Evolutionary conservation across 2,888 invertebrate species (phyloP), one percentile per base, ranked within the genome.

Genomic region (Abrostola tripartita): DNA sequence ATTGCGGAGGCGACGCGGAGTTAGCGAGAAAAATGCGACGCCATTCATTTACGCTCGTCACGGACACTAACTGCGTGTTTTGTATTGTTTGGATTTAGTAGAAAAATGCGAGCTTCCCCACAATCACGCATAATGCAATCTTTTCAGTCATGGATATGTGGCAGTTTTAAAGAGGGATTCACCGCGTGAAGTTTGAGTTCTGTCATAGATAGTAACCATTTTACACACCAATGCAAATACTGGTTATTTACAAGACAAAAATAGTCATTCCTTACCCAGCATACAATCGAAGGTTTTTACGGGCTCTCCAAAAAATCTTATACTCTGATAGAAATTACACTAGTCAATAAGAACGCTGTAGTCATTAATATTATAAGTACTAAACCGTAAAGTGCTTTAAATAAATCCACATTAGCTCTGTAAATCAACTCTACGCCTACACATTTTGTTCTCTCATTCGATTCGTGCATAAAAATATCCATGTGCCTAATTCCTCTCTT

Each of bases 1-100:
- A 93, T 91, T 88, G 87, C 86, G 77, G 79, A 88, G 86, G 88
- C 88, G 89, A 89, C 89, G 88, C 77, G 87, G 86, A 88, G 89
- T 90, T 90, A 86, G 88, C 81, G 87, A 90, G 91, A 94, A 91
- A 92, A 92, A 93, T 93, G 91, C 82, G 86, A 82, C 81, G 86
- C 89, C 87, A 92, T 93, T 88, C 89, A 90, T 93, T 90, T 88
- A 81, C 86, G 88, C 89, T 93, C 92, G 92, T 93, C 93, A 92
- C 90, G 89, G 92, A 85, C 88, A 89, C 90, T 92, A 91, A 93
- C 90, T 91, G 90, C 91, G 90, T 90, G 90, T 91, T 88, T 85
- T 84, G 85, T 86, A 87, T 88, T 92, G 91, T 91, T 91, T 90
- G 89, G 90, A 90, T 91, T 92, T 89, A 86, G 86, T 86, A 83